Evolutionary conservation across 2,888 invertebrate genomes (phyloP), one percentile per base, ranked within the genome.

Genomic region (Ormia ochracea): DNA sequence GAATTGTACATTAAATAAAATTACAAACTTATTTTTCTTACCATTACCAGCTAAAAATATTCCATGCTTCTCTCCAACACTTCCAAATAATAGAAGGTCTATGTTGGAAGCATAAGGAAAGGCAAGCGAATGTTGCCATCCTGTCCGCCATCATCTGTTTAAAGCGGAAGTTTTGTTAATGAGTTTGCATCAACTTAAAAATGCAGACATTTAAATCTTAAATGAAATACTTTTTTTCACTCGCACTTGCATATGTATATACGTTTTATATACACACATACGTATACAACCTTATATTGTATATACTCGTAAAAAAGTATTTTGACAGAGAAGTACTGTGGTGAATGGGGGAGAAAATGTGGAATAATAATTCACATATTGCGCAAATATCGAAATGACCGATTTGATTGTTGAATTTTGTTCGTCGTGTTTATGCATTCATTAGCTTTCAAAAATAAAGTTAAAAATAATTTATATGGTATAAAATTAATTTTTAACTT

Each of bases 131-230:
- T 17, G 36, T 26, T 52, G 43, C 43, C 9, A 36, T 61, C 33
- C 31, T 23, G 45, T 56, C 56, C 48, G 63, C 69, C 76, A 69
- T 63, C 63, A 72, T 54, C 45, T 58, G 72, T 43, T 70, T 73
- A 38, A 58, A 80, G 63, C 76, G 76, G 72, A 80, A 73, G 63
- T 73, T 77, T 80, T 72, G 72, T 80, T 80, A 80, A 76, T 80
- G 76, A 76, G 76, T 76, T 77, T 33, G 41, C 48, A 56, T 70
- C 38, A 48, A 70, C 56, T 63, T 21, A 41, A 63, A 76, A 63
- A 69, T 26, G 54, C 45, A 75, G 26, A 56, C 33, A 59, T 54
- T 61, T 48, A 61, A 61, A 69, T 54, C 48, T 48, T 69, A 45
- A 75, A 54, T 61, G 6, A 69, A 76, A 68, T 61, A 54, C 75